Conservation (phyloP, 2,797 vertebrate species). For the Rhinatrema bivittatum region DNA sequence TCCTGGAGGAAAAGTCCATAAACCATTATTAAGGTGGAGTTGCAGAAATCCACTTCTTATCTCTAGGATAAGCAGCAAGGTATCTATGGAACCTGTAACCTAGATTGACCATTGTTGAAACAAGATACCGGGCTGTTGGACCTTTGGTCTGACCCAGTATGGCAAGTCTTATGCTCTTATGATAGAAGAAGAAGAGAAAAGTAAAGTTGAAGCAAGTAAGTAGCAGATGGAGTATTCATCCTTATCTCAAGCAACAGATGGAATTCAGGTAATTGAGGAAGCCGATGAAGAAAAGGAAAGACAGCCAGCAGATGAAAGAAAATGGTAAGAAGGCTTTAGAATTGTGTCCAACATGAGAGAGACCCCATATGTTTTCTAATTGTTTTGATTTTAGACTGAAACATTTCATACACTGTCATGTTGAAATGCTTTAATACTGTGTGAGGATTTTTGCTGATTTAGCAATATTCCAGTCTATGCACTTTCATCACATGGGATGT, state of each 20-base stretch:
- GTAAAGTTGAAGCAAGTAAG: slow-evolving; percentile 67
- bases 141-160: no score
- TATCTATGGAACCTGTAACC: no score
- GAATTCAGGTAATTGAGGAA: slow-evolving; percentile 95
- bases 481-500: slow-evolving; percentile 63
- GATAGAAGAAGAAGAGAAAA: slow-evolving; percentile 87
- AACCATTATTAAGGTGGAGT: no score
- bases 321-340: slow-evolving; percentile 14
- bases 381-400: slow-evolving; percentile 61
- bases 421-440: slow-evolving; percentile 87
- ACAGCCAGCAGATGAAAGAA: slow-evolving; percentile 50
- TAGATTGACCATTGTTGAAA: no score
- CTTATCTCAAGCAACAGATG: slow-evolving; percentile 73
- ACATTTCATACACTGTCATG: slow-evolving; percentile 50
- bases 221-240: slow-evolving; percentile 57
- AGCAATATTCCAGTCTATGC: slow-evolving; percentile 73
- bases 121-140: no score
- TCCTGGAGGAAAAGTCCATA: no score
- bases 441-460: slow-evolving; percentile 74
- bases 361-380: no score
- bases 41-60: no score
- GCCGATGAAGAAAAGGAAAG: slow-evolving; percentile 88
- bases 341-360: no score
- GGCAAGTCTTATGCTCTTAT: no score
- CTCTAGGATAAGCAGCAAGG: no score